These are phyloP conservation scores for Lycia hirtaria DNA, from an alignment of 2,888 invertebrate species.

Conservation along the genomic window DNA sequence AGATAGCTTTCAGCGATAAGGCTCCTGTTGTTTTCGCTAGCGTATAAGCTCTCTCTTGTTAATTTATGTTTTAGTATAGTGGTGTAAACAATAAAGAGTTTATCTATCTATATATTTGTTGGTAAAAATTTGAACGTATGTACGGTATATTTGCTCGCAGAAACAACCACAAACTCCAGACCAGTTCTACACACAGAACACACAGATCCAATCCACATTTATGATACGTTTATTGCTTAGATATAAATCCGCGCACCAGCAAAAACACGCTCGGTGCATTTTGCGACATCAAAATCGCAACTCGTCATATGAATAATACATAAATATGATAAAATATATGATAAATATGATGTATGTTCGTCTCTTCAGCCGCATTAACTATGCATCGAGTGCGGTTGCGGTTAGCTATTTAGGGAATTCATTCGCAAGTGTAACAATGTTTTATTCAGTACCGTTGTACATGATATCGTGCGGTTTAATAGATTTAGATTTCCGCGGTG, in stretches of 20 bases:
- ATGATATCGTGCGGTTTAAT: constrained; percentile 24
- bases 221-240: constrained; percentile 62
- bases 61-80: too few relatives aligned
- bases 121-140: not conserved
- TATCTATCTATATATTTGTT: not conserved
- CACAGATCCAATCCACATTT: constrained; percentile 54
- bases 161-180: constrained; percentile 3
- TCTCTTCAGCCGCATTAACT: constrained; percentile 53
- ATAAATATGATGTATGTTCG: constrained; percentile 57
- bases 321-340: constrained; percentile 58
- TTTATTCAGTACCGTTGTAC: constrained; percentile 29
- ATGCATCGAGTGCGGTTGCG: constrained; percentile 49
- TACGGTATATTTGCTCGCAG: not conserved
- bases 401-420: constrained; percentile 30
- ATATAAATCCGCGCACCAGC: constrained; percentile 60
- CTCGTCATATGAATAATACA: constrained; percentile 78
- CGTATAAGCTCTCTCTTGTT: too few relatives aligned
- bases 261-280: constrained; percentile 58
- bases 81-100: too few relatives aligned
- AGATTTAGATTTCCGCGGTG: constrained; percentile 13
- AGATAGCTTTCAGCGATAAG: too few relatives aligned
- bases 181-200: constrained; percentile 39
- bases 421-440: constrained; percentile 28
- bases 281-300: constrained; percentile 75
- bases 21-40: too few relatives aligned